These are phyloP conservation scores for Prosopocoilus inquinatus DNA, from an alignment of 2,888 invertebrate genomes.

Conservation along the genomic window DNA sequence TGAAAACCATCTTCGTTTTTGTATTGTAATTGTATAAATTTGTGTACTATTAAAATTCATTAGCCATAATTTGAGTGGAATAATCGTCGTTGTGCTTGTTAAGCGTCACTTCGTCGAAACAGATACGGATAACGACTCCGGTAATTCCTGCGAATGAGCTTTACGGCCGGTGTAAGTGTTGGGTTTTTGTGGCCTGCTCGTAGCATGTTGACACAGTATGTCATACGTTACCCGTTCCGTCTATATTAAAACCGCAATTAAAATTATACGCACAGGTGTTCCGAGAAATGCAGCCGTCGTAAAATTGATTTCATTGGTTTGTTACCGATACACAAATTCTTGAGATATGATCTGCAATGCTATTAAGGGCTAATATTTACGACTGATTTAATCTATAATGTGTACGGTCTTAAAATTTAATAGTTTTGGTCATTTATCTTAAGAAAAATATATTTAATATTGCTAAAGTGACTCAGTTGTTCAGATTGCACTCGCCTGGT, in stretches of 20 bases:
- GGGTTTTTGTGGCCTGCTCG: background rate
- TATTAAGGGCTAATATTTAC: conserved; percentile 43
- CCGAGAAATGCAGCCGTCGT: conserved; percentile 39
- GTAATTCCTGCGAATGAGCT: conserved; percentile 1
- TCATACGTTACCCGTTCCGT: conserved; percentile 4
- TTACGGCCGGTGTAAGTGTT: background rate
- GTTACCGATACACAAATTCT: conserved; percentile 44
- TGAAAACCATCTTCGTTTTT: conserved; percentile 34
- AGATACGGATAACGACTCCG: conserved; percentile 8
- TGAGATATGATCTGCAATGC: conserved; percentile 43
- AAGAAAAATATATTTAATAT: conserved; percentile 23
- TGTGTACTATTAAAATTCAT: conserved; percentile 47
- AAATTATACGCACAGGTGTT: conserved; percentile 45
- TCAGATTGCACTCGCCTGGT: conserved; percentile 12
- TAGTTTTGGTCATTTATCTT: conserved; percentile 33
- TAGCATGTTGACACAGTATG: background rate
- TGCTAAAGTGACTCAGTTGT: conserved; percentile 13
- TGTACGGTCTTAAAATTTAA: conserved; percentile 45
- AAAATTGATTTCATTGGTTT: conserved; percentile 46
- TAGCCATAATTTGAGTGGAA: conserved; percentile 36
- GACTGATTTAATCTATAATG: conserved; percentile 46
- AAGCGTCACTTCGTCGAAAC: conserved; percentile 21
- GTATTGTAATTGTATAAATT: conserved; percentile 45
- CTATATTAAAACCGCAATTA: conserved; percentile 36
- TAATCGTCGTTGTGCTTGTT: conserved; percentile 25